These are phyloP conservation scores for Kryptolebias ocellatus DNA, from an alignment of 2,797 vertebrate species.

Conservation along the genomic window DNA sequence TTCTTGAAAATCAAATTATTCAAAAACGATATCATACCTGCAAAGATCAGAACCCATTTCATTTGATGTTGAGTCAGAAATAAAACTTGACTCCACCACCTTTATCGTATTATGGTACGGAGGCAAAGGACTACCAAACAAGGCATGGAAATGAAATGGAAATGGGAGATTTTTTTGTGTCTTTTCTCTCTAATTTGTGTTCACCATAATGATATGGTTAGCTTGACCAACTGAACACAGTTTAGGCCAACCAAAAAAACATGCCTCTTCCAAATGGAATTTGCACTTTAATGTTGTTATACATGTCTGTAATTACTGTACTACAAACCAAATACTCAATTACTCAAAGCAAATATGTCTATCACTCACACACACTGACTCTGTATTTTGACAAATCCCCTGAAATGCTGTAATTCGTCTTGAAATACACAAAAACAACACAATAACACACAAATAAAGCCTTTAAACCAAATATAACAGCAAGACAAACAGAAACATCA, in stretches of 20 bases:
- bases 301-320: slow-evolving; percentile 12
- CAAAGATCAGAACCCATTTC: too few relatives aligned
- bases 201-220: slow-evolving; percentile 5
- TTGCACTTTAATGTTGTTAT: slow-evolving; percentile 6
- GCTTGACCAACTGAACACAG: neutral
- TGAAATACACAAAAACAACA: slow-evolving; percentile 11
- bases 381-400: neutral
- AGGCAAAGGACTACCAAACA: neutral
- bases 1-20: neutral
- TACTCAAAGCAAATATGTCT: neutral
- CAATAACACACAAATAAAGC: neutral
- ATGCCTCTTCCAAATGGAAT: neutral
- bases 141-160: neutral
- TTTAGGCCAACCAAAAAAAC: slow-evolving; percentile 9
- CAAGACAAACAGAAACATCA: slow-evolving; percentile 23
- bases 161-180: neutral
- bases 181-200: slow-evolving; percentile 27
- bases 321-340: slow-evolving; percentile 11
- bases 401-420: slow-evolving; percentile 7
- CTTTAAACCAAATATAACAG: slow-evolving; percentile 10
- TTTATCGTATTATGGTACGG: too few relatives aligned
- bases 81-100: neutral
- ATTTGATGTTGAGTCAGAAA: neutral
- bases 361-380: slow-evolving; percentile 6
- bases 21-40: neutral